phyloP scores from a whole-genome alignment of 2,888 invertebrate genomes.

The Caenorhabditis afra region DNA sequence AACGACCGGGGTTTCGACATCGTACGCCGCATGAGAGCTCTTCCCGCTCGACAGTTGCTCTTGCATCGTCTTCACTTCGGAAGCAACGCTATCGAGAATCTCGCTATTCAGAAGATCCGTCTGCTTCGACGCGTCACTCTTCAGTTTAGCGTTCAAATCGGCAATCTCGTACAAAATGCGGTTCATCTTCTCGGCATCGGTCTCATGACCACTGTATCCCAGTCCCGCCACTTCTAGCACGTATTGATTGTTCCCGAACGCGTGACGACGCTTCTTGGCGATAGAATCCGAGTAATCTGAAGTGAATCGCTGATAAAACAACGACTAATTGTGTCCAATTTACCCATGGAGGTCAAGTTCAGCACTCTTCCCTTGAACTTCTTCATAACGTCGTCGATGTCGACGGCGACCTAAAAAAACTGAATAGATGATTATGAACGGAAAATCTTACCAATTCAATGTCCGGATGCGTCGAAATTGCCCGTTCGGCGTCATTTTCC shows the following conservation, averaged over 20 bases:
- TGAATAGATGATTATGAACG: constrained; percentile 22
- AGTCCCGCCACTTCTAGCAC: constrained; percentile 74
- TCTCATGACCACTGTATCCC: constrained; percentile 66
- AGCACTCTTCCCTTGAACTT: constrained; percentile 72
- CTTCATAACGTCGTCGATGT: constrained; percentile 75
- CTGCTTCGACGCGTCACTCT: constrained; percentile 35
- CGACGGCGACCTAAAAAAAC: constrained; percentile 66
- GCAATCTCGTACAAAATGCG: constrained; percentile 70
- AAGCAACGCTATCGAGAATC: constrained; percentile 53
- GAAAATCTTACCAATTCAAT: constrained; percentile 67
- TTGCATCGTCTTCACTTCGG: constrained; percentile 59
- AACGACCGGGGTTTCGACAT: constrained; percentile 40
- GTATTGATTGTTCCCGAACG: constrained; percentile 73
- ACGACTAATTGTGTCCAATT: neutral
- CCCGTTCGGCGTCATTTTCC: constrained; percentile 53
- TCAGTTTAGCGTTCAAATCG: constrained; percentile 66
- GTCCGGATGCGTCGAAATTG: constrained; percentile 68
- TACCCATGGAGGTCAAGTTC: constrained; percentile 71
- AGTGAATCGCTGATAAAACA: neutral
- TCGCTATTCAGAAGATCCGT: constrained; percentile 60
- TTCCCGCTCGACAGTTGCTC: constrained; percentile 12
- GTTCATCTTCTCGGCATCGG: constrained; percentile 73
- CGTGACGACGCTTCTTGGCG: constrained; percentile 69
- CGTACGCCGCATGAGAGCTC: constrained; percentile 6
- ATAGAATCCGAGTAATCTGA: constrained; percentile 77